Conservation (phyloP, 2,797 vertebrate genomes). For the Caiman crocodilus region DNA sequence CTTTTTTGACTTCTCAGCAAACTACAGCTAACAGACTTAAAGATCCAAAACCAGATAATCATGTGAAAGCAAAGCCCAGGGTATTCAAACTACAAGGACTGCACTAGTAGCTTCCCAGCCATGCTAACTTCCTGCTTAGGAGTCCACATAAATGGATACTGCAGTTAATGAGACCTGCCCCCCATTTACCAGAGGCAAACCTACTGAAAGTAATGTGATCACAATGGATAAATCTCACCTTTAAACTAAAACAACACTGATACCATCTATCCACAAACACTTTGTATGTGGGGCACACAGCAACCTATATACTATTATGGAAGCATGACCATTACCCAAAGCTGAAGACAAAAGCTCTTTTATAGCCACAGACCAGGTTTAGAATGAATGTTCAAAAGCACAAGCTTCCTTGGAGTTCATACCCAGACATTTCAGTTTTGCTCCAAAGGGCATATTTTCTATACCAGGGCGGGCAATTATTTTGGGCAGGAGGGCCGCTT, state of each 20-base stretch:
- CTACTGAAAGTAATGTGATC: not conserved
- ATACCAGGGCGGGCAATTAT: too few relatives aligned
- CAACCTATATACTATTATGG: not conserved
- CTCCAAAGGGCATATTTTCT: too few relatives aligned
- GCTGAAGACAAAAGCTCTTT: not conserved
- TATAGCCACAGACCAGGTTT: not conserved
- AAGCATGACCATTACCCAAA: accelerated
- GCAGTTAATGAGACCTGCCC: not conserved
- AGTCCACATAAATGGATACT: not conserved
- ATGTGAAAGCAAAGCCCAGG: not conserved
- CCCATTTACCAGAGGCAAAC: not conserved
- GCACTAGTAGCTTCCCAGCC: not conserved
- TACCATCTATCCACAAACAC: accelerated
- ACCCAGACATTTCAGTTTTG: too few relatives aligned
- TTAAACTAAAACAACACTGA: not conserved
- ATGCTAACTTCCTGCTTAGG: not conserved
- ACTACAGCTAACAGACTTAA: not conserved
- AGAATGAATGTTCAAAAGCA: not conserved
- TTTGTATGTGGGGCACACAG: accelerated
- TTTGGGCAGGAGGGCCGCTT: too few relatives aligned
- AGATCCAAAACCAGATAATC: accelerated
- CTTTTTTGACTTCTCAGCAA: not conserved
- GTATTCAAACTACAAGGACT: not conserved
- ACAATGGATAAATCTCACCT: too few relatives aligned
- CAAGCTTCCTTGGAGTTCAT: not conserved